Evolutionary conservation across 2,113 vertebrate species (phyloP).

Genomic region (Pyrgilauda ruficollis): DNA sequence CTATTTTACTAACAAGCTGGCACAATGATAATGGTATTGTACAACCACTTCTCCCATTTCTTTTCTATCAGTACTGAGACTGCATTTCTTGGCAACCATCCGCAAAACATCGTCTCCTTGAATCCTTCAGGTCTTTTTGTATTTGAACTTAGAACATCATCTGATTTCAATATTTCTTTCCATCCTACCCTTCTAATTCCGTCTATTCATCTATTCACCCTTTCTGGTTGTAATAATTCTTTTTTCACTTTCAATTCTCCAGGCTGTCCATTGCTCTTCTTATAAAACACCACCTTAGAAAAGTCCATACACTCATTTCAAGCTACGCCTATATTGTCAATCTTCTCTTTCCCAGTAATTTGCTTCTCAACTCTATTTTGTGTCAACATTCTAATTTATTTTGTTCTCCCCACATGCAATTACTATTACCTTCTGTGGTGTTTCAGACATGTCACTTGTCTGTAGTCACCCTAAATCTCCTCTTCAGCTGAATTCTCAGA

Average conservation of each 20-base stretch:
- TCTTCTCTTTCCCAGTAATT: conserved; percentile 3
- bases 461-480: not conserved
- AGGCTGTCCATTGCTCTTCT: not conserved
- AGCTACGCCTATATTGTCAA: not conserved
- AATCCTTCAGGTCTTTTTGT: not conserved
- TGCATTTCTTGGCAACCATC: not conserved
- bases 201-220: not conserved
- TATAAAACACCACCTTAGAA: not conserved
- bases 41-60: not conserved
- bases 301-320: not conserved
- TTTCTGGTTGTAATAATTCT: not conserved
- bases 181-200: not conserved
- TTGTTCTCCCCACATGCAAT: not conserved
- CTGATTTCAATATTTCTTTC: not conserved
- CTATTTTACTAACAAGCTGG: not conserved
- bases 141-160: not conserved
- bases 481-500: not conserved
- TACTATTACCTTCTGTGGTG: not conserved
- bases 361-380: not conserved
- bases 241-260: not conserved
- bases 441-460: not conserved
- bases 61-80: not conserved
- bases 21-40: not conserved
- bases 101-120: accelerated
- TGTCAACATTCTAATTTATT: not conserved